phyloP scores from a whole-genome alignment of 2,113 vertebrate genomes.

The Paratilapia polleni region DNA sequence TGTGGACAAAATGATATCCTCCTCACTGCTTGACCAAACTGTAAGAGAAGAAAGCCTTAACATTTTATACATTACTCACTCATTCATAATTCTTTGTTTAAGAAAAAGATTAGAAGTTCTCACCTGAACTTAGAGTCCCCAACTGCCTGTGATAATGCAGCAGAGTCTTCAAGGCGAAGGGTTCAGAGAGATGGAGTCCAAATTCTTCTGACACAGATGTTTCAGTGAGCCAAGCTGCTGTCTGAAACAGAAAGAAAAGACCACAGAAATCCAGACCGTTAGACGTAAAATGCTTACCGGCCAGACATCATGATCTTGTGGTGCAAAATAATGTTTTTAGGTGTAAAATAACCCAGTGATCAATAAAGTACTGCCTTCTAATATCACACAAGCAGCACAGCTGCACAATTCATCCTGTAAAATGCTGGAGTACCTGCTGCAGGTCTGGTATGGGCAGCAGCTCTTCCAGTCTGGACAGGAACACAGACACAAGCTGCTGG shows the following conservation, averaged over 20 bases:
- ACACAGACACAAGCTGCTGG: slow-evolving; percentile 77
- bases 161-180: slow-evolving; percentile 46
- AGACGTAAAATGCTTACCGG: neutral
- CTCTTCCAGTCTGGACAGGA: slow-evolving; percentile 79
- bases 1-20: slow-evolving; percentile 38
- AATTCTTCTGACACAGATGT: slow-evolving; percentile 33
- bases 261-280: neutral
- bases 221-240: slow-evolving; percentile 58
- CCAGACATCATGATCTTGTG: fast-evolving
- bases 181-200: slow-evolving; percentile 44
- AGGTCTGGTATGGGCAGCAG: slow-evolving; percentile 70
- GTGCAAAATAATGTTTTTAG: neutral
- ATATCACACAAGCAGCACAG: too few relatives aligned
- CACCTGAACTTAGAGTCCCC: slow-evolving; percentile 43
- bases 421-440: slow-evolving; percentile 58
- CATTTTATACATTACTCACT: neutral
- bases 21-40: slow-evolving; percentile 42
- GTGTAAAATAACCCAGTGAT: neutral
- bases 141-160: slow-evolving; percentile 62
- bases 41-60: neutral
- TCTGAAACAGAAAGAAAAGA: slow-evolving; percentile 41
- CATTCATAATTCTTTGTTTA: neutral
- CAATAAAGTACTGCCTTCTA: too few relatives aligned
- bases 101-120: neutral
- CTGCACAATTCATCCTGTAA: neutral